Evolutionary conservation across 2,888 invertebrate species (phyloP).

Genomic region (Drosophila dives): DNA sequence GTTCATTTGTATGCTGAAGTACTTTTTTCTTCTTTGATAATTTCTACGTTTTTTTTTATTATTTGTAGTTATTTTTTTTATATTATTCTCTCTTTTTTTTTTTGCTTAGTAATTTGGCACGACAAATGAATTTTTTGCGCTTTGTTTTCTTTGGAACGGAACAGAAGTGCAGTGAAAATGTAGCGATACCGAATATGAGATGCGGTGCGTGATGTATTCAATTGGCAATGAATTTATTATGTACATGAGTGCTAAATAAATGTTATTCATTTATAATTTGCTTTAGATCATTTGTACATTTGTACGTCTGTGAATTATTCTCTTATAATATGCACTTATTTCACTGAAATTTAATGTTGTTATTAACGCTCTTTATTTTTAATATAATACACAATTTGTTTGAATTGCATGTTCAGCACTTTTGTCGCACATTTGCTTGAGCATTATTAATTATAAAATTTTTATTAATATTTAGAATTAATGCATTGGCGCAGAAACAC

Average conservation of each 20-base stretch:
- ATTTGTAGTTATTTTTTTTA: slow-evolving; percentile 19
- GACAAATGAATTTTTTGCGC: slow-evolving; percentile 63
- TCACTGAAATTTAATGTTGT: not conserved
- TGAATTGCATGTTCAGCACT: slow-evolving; percentile 28
- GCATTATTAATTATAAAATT: slow-evolving; percentile 38
- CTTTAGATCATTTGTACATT: slow-evolving; percentile 7
- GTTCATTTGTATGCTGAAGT: slow-evolving; percentile 75
- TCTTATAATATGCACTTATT: not conserved
- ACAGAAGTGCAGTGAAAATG: slow-evolving; percentile 52
- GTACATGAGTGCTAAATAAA: not conserved
- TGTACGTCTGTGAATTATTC: slow-evolving; percentile 8
- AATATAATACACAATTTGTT: slow-evolving; percentile 19
- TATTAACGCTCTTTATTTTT: not conserved
- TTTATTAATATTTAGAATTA: slow-evolving; percentile 53
- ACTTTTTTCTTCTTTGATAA: slow-evolving; percentile 43
- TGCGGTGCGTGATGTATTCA: slow-evolving; percentile 62
- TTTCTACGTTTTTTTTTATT: slow-evolving; percentile 32
- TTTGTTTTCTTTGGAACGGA: slow-evolving; percentile 41
- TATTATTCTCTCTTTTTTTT: slow-evolving; percentile 16
- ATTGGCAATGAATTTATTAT: slow-evolving; percentile 44
- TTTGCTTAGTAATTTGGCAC: slow-evolving; percentile 57
- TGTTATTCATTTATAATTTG: slow-evolving; percentile 9
- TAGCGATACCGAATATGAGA: slow-evolving; percentile 56
- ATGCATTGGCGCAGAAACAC: slow-evolving; percentile 9
- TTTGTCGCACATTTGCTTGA: slow-evolving; percentile 41